Conservation (phyloP, 2,113 vertebrate genomes). For the Sander lucioperca region DNA sequence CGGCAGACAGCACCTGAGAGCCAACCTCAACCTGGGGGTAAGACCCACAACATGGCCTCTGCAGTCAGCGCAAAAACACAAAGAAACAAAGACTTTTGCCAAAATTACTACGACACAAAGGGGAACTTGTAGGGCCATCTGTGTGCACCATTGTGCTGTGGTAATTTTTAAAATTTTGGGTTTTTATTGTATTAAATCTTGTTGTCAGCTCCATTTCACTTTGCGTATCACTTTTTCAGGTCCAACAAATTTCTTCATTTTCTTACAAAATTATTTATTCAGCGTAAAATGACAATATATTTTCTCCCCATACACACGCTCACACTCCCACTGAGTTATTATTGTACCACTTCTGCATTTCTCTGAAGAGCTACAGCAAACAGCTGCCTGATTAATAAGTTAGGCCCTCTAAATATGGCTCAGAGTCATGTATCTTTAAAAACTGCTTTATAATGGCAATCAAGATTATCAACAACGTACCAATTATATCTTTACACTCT, state of each 20-base stretch:
- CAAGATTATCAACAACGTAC: constrained; percentile 84
- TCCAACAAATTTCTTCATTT: not conserved
- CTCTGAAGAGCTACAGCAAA: constrained; percentile 80
- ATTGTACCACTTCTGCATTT: constrained; percentile 60
- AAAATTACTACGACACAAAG: constrained; percentile 16
- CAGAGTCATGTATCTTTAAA: constrained; percentile 86
- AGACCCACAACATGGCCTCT: constrained; percentile 65
- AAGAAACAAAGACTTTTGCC: constrained; percentile 52
- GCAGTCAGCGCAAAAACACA: constrained; percentile 47
- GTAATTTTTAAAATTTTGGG: not conserved
- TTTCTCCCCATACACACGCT: not conserved
- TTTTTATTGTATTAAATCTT: constrained; percentile 30
- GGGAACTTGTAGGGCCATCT: not conserved
- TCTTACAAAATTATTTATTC: not conserved
- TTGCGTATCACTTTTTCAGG: not conserved
- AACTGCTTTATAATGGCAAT: constrained; percentile 83
- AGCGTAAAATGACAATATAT: constrained; percentile 6
- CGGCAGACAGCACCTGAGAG: constrained; percentile 60
- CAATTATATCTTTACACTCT: constrained; percentile 86
- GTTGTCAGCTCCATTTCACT: constrained; percentile 9
- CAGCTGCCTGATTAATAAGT: constrained; percentile 87
- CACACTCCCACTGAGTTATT: constrained; percentile 19
- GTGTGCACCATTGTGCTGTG: not conserved
- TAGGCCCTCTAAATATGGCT: constrained; percentile 84
- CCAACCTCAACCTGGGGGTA: constrained; percentile 66